phyloP scores from a whole-genome alignment of 2,888 invertebrate species.

The Pseudanteris insignis region DNA sequence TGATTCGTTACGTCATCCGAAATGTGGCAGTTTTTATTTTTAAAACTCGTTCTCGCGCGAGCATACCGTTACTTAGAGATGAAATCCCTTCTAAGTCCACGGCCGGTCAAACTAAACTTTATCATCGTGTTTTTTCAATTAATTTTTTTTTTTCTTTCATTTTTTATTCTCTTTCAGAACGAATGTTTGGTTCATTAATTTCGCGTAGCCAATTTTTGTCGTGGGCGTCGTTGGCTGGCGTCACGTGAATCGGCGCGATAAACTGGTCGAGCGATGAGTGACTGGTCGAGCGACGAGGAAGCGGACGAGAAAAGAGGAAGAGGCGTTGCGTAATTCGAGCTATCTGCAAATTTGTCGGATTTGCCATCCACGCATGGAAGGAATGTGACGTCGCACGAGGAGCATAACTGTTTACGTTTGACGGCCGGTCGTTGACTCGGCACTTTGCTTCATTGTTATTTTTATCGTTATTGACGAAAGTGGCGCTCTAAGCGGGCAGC shows the following conservation, averaged over 20 bases:
- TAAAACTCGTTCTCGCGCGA: too few species aligned
- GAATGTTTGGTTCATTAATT: conserved; percentile 15
- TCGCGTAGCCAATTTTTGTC: conserved; percentile 22
- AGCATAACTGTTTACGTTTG: conserved; percentile 42
- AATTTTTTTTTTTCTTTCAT: conserved; percentile 16
- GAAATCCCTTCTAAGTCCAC: too few species aligned
- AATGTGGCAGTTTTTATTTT: too few species aligned
- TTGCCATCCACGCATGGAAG: conserved; percentile 36
- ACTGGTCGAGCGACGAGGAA: conserved; percentile 30
- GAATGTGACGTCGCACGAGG: conserved; percentile 33
- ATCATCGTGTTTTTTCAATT: conserved; percentile 26
- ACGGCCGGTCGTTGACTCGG: conserved; percentile 39
- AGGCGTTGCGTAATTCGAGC: conserved; percentile 43
- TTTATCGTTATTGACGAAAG: conserved; percentile 37
- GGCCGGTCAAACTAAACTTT: conserved; percentile 20
- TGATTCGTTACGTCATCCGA: background rate
- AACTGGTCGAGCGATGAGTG: conserved; percentile 26
- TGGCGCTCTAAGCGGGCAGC: conserved; percentile 11
- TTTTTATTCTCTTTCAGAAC: conserved; percentile 8
- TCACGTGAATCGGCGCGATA: conserved; percentile 31
- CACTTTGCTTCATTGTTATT: conserved; percentile 32
- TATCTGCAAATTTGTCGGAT: conserved; percentile 44
- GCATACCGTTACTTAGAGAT: too few species aligned
- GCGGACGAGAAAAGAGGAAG: conserved; percentile 36
- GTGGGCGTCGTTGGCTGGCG: conserved; percentile 25